Conservation (phyloP, 2,113 vertebrate genomes). For the Rhinichthys klamathensis region DNA sequence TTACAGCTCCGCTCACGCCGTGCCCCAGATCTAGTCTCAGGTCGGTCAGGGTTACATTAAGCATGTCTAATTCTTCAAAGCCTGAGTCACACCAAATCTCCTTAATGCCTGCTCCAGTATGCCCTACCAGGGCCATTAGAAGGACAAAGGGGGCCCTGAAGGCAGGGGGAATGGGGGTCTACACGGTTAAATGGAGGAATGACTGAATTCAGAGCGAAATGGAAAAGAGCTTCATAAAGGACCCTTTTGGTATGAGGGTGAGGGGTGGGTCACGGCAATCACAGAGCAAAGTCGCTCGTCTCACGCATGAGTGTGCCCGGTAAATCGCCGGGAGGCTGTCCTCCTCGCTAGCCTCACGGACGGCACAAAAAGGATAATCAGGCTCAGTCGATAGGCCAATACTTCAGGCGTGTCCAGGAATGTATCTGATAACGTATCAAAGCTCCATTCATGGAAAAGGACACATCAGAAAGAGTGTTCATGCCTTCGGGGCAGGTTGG, state of each 20-base stretch:
- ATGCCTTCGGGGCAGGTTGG: slow-evolving; percentile 51
- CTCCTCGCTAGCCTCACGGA: slow-evolving; percentile 50
- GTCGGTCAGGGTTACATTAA: slow-evolving; percentile 70
- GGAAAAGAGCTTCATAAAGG: slow-evolving; percentile 56
- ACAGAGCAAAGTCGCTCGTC: slow-evolving; percentile 59
- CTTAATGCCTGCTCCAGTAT: slow-evolving; percentile 63
- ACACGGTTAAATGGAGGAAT: slow-evolving; percentile 55
- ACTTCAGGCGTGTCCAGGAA: slow-evolving; percentile 61
- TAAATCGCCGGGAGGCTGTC: slow-evolving; percentile 56
- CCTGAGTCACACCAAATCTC: slow-evolving; percentile 76
- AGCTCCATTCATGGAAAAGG: slow-evolving; percentile 28
- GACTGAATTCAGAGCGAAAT: slow-evolving; percentile 53
- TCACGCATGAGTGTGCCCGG: slow-evolving; percentile 60
- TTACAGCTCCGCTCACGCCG: slow-evolving; percentile 62
- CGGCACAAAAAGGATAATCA: slow-evolving; percentile 38
- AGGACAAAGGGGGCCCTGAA: slow-evolving; percentile 69
- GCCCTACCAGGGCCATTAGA: slow-evolving; percentile 33
- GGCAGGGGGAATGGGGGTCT: slow-evolving; percentile 54
- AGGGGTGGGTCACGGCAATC: slow-evolving; percentile 55
- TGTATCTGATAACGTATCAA: slow-evolving; percentile 60
- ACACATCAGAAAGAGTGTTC: slow-evolving; percentile 18
- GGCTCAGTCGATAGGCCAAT: slow-evolving; percentile 39
- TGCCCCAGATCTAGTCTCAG: slow-evolving; percentile 44
- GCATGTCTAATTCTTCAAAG: slow-evolving; percentile 83
- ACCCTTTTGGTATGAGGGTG: slow-evolving; percentile 51